Evolutionary conservation across 2,888 invertebrate species (phyloP), one percentile per base, ranked within the genome.

Genomic region (Nipponacmea schrenckii): DNA sequence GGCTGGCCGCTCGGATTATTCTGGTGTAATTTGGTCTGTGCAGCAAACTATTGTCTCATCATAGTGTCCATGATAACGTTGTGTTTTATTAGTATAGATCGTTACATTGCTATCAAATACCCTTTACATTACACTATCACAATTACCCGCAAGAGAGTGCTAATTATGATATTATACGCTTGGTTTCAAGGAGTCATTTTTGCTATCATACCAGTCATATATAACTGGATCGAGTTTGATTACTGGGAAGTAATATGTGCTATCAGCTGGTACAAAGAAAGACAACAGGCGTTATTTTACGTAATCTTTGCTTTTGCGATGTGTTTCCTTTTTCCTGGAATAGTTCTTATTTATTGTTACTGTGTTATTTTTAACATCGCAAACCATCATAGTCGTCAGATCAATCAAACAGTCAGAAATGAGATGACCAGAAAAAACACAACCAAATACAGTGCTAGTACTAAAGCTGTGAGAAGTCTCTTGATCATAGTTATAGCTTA

Each of bases 231-330:
- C 1, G 71, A 81, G n/a, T 88, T 83, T 72, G 88, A 88, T 76
- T 88, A 88, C 77, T 86, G 86, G 86, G 88, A 88, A 68, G 82
- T 80, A 5, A 80, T 85, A 15, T 88, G 88, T 76, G 88, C 88
- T 3, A 87, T 88, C 50, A 79, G 84, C 64, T 88, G 88, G 88
- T 81, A 82, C 27, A 68, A 72, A 8, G 75, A 85, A 48, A 70
- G 78, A 20, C 50, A 75, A 4, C 50, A 74, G 4, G 79, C 83
- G 1, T 66, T 85, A 0, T 79, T 79, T 46, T 88, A 87, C 68
- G 88, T 88, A 27, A 76, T 84, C 17, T 64, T 81, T 0, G 87
- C 87, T 8, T 87, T 84, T 68, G 31, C 83, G 3, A 10, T 85
- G 10, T 87, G 87, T 70, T 88, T 87, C 75, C 66, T 83, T 0